Evolutionary conservation across 2,888 invertebrate genomes (phyloP), one percentile per base, ranked within the genome.

Genomic region (Meta bourneti): DNA sequence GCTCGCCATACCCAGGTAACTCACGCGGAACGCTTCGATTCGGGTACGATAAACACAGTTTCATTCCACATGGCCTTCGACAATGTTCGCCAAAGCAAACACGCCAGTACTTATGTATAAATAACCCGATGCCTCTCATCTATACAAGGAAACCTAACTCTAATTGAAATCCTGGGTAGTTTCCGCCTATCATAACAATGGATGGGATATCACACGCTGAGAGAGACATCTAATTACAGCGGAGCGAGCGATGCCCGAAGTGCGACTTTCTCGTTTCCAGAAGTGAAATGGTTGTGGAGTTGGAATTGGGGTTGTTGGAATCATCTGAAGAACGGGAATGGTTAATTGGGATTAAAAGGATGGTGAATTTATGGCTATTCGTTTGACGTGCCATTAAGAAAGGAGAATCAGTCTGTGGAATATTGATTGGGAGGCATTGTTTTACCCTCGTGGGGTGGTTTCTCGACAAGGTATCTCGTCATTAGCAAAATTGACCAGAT

Each of bases 161-260:
- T 87, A 87, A 87, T 87, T 87, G 72, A 80, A 87, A 87, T 79
- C 34, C 87, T 11, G 54, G 71, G n/a, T 80, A 78, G 86, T 70
- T 86, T 86, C 72, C 87, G 80, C 71, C 19, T 87, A 80, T 87
- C 87, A 87, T 71, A 87, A 87, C 80, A 87, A 72, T 61, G 20
- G 72, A 74, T 72, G 52, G 11, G 16, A 51, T 72, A 87, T 72
- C 34, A 34, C 34, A 34, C 34, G 34, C 70, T 7, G 72, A 52
- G 8, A 9, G 16, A 61, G 49, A 78, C 6, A 78, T 51, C 51
- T 72, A 54, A 84, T 74, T 84, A 84, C 16, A 48, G 16, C 48
- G 54, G 49, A 49, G 70, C 34, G 49, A n/a, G n/a, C 49, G 9
- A 16, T 16, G 11, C 16, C 7, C 52, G 54, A 34, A 70, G 49